Evolutionary conservation across 2,113 vertebrate genomes (phyloP), one percentile per base, ranked within the genome.

Genomic region (Rhinopomastus cyanomelas): DNA sequence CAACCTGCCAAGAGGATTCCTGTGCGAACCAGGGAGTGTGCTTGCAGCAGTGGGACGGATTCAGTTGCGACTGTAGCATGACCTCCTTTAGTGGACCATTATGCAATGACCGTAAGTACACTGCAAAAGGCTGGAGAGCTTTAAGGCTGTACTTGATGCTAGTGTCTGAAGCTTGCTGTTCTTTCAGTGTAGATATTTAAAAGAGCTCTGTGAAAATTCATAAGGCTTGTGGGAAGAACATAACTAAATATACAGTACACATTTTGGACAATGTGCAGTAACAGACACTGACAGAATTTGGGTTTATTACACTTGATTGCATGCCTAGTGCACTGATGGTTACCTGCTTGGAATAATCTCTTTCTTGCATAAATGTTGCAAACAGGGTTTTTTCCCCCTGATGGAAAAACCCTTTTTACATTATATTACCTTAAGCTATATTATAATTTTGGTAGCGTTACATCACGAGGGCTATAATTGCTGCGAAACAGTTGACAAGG

Each of bases 11-110:
- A 89, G 99, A 99, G 92, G 99, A 99, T 92, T 99, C 99, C 0
- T 99, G 99, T 66, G 98, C 98, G n/a, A 99, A 99, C 96, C 99
- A 99, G 96, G 99, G 99, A 1, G 98, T 99, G 90, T 99, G 99
- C 96, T 96, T 99, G 4, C 99, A 99, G 97, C 99, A 99, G 87
- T 99, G 99, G 99, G 99, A 99, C 51, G 99, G 99, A 68, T 99
- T 99, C 98, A 99, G 97, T 78, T 99, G 99, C 64, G 99, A 99
- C 98, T 99, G 99, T 36, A 99, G 98, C 52, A 99, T 99, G 99
- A 99, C 99, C 6, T 99, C 99, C 53, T 99, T 98, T 32, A 98
- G 98, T 9, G 99, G 99, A 55, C 98, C 98, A 0, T 93, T 99
- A 72, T 99, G 99, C 95, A 99, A 98, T 48, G 99, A 99, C 74